Conservation (phyloP, 92 coral and sea anemone species). For the Parazoanthus swiftii region DNA sequence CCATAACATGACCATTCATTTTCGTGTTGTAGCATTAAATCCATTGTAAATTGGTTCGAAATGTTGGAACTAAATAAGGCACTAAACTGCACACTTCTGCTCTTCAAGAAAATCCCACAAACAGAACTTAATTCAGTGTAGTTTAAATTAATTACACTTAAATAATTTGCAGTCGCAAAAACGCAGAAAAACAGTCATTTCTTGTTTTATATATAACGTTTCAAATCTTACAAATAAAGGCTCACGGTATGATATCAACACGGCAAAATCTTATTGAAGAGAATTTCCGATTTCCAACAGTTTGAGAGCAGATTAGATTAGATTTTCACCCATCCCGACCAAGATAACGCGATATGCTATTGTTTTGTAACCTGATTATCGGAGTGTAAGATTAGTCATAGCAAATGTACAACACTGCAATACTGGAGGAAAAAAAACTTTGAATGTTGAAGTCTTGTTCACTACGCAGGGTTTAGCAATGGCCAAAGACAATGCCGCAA, state of each 20-base stretch:
- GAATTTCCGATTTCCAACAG: conserved; percentile 44
- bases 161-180: not conserved
- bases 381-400: not conserved
- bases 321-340: conserved; percentile 1
- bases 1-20: not conserved
- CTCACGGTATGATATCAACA: not conserved
- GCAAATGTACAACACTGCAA: not conserved
- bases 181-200: not conserved
- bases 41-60: not conserved
- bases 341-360: conserved; percentile 3
- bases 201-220: not conserved
- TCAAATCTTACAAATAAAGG: not conserved
- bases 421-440: not conserved
- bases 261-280: conserved; percentile 21
- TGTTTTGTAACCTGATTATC: not conserved
- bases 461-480: not conserved
- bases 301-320: conserved; percentile 32
- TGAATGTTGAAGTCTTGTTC: not conserved
- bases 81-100: not conserved
- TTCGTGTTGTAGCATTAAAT: not conserved
- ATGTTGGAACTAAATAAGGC: not conserved
- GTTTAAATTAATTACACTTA: not conserved
- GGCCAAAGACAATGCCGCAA: not conserved
- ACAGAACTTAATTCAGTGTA: not conserved
- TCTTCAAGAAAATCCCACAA: conserved; percentile 6